Base-by-base conservation (phyloP, 1,140 invertebrate species). In the Nephotettix cincticeps region DNA sequence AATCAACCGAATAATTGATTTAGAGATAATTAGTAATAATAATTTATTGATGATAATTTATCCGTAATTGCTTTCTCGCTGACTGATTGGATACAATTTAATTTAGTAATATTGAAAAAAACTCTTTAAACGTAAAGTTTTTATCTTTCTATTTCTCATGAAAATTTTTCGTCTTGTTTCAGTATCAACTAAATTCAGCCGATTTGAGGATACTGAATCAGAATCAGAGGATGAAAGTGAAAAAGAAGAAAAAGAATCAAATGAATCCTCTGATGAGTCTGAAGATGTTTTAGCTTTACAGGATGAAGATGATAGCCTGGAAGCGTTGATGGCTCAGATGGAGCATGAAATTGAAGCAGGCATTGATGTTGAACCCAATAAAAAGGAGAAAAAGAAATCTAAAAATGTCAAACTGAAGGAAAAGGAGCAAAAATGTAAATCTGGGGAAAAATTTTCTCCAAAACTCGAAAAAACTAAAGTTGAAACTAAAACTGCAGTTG, bases 271-370 rank as follows among this genome's bases (percentile, higher is more conserved):
- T 13, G 75, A 75, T 40, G 61, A 70, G 25, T 73, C 63, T 2
- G 64, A 36, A 17, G 70, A 75, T 13, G 67, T 82, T 80, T 77
- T 80, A 3, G 81, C 81, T 70, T 77, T 80, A n/a, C 80, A 81
- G 65, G 81, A 82, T 63, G 56, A 61, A 27, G 81, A 81, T 70
- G 80, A 81, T 43, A 81, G 80, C 68, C 71, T 82, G 2, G 80
- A 82, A 36, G 77, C 80, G 1, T 70, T 82, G 14, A 81, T 82
- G 76, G 77, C 81, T 21, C 81, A 82, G 47, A 81, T 82, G 81
- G 81, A 82, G 13, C 72, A 76, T 21, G 81, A 81, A 63, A 80
- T 80, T 74, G 78, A 78, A 6, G 76, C 72, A 21, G 78, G 75
- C 14, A 67, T 40, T 43, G 64, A 67, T 14, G 17, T 14, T 29